phyloP scores from a whole-genome alignment of 2,797 vertebrate species.

The Hozukius guyotensis region DNA sequence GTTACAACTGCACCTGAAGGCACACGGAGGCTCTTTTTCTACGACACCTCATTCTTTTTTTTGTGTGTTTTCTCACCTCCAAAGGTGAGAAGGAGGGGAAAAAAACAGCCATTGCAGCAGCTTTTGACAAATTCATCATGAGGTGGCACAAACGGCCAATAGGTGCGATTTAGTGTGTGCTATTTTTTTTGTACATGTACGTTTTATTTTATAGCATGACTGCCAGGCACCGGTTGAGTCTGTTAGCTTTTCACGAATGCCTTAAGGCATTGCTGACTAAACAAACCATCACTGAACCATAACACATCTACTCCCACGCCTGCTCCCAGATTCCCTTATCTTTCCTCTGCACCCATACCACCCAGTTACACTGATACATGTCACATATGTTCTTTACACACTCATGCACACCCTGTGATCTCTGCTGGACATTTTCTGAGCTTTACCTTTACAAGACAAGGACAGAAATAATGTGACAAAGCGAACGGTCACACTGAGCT shows the following conservation, averaged over 20 bases:
- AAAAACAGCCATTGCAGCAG: conserved; percentile 45
- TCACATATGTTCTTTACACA: conserved; percentile 10
- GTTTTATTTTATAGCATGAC: conserved; percentile 31
- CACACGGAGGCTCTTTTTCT: not conserved
- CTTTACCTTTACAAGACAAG: conserved; percentile 1
- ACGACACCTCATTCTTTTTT: conserved; percentile 16
- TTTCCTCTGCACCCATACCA: conserved; percentile 31
- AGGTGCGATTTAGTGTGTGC: conserved; percentile 21
- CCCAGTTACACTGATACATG: conserved; percentile 11
- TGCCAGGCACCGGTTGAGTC: conserved; percentile 33
- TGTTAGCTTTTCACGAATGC: conserved; percentile 33
- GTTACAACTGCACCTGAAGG: conserved; percentile 58
- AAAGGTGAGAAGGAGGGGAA: conserved; percentile 8
- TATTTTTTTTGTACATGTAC: not conserved
- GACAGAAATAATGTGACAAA: not conserved
- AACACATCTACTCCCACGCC: conserved; percentile 42
- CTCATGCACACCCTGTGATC: conserved; percentile 6
- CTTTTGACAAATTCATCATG: conserved; percentile 59
- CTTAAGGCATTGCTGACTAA: conserved; percentile 60
- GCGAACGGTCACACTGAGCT: conserved; percentile 16
- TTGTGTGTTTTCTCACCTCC: conserved; percentile 6
- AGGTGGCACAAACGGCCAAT: conserved; percentile 29
- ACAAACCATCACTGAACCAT: conserved; percentile 42
- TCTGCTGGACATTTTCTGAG: not conserved
- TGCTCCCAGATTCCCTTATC: conserved; percentile 41